Evolutionary conservation across 1,140 invertebrate genomes (phyloP).

Genomic region (Trachymyrmex septentrionalis): DNA sequence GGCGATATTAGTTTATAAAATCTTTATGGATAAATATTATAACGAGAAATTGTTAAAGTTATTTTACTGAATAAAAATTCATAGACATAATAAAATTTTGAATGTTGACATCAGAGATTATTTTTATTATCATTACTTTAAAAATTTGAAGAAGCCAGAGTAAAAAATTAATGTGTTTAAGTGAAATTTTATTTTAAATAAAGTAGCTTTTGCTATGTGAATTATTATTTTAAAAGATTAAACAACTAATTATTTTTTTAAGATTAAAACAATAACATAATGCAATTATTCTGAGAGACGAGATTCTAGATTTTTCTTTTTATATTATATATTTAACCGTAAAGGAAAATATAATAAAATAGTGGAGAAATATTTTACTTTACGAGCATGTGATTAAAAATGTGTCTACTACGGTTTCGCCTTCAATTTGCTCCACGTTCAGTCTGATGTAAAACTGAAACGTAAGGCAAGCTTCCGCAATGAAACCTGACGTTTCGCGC

Average conservation of each 20-base stretch:
- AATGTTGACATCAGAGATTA: background rate
- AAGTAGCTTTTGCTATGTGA: background rate
- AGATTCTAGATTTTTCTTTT: background rate
- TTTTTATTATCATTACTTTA: background rate
- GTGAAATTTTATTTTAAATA: background rate
- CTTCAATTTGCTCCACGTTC: background rate
- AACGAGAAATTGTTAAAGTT: background rate
- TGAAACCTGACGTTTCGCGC: constrained; percentile 11
- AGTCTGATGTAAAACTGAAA: background rate
- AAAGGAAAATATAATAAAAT: background rate
- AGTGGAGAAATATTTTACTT: background rate
- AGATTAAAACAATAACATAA: background rate
- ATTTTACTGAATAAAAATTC: background rate
- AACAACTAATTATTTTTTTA: background rate
- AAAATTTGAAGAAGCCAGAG: background rate
- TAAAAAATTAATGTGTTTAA: background rate
- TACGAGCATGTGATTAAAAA: background rate
- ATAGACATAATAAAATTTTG: background rate
- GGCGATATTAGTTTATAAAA: background rate
- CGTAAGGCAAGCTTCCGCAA: constrained; percentile 10
- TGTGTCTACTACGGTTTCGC: background rate
- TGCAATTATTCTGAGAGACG: background rate
- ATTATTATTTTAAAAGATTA: background rate
- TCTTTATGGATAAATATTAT: background rate
- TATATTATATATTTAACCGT: too few relatives aligned